Evolutionary conservation across 2,888 invertebrate species (phyloP), one percentile per base, ranked within the genome.

Genomic region (Plebejus anna): DNA sequence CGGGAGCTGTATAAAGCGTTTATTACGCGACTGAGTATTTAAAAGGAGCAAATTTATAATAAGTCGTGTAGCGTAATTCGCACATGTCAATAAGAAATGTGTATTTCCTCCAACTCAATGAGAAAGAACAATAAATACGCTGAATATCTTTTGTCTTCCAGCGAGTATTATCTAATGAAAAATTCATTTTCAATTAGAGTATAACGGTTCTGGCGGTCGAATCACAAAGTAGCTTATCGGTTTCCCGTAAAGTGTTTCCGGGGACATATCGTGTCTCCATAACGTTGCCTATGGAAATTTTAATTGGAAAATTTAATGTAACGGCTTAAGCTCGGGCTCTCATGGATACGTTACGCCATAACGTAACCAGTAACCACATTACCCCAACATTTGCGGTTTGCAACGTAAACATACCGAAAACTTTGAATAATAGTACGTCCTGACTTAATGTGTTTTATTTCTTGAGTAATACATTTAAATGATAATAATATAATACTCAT

Each of bases 171-270:
- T 72, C 47, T 72, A 72, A 72, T 77, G 70, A 73, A 75, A 78
- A 81, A 79, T 79, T 72, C 72, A 72, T 72, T 72, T 71, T 72
- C 72, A 72, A 72, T 72, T 51, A 72, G 72, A 72, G 28, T 32
- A 72, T 51, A 47, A 51, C 51, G 47, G 71, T 42, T 32, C 51
- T 51, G 72, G 22, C 72, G 22, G 72, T 72, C 72, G 47, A 72
- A 72, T 47, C 72, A 47, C 72, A 76, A 79, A 80, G 81, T 79
- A 72, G 78, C 77, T 82, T 80, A 79, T 78, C 75, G 78, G 70
- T 78, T 77, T 77, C 76, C 77, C 71, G 75, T 77, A 47, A 76
- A 79, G 76, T 79, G 78, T 80, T 79, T 75, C 61, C 71, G 66
- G 75, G 73, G 70, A 28, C 72, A 72, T 51, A 72, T 28, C 72